Percentiles rank a stretch among this genome's conserved stretches.
Evolutionary conservation across 53 echinoderm and acorn worm species (phyloP).

Genomic region (Patiria pectinifera): DNA sequence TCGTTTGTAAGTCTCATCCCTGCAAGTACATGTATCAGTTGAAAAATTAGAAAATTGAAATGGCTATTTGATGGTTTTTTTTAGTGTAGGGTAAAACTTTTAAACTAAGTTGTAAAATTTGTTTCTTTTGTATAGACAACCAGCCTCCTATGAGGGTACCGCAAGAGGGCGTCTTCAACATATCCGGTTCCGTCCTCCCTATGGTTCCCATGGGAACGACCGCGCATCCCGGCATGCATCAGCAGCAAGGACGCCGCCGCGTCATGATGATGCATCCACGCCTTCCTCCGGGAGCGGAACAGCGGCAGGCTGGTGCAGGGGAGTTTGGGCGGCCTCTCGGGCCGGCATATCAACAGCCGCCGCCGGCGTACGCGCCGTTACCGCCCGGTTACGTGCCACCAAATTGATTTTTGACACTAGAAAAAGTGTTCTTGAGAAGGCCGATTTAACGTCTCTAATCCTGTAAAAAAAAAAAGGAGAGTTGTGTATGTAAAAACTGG

Average conservation of each 20-base stretch:
- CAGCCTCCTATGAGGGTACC: background rate
- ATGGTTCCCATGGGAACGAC: background rate
- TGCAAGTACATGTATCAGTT: too few species aligned
- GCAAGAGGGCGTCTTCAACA: background rate
- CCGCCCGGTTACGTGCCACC: conserved; percentile 40
- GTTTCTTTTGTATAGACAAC: background rate
- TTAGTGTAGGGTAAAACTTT: too few species aligned
- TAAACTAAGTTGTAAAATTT: too few species aligned
- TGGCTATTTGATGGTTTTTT: too few species aligned
- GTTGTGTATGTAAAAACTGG: too few species aligned
- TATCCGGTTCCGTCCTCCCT: conserved; percentile 8
- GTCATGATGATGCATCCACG: conserved; percentile 27
- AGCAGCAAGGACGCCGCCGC: background rate
- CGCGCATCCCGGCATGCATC: conserved; percentile 10
- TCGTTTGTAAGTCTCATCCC: conserved; percentile 21
- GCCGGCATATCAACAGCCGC: conserved; percentile 17
- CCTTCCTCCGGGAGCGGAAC: background rate
- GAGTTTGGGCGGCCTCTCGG: conserved; percentile 13
- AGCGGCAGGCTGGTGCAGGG: background rate
- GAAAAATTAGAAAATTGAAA: too few species aligned
- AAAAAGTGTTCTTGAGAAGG: too few species aligned
- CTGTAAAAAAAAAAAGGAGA: too few species aligned
- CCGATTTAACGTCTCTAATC: background rate
- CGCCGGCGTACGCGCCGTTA: background rate
- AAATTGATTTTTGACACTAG: background rate